These are phyloP conservation scores for Anthopleura sola DNA, from an alignment of 64 coral and sea anemone species.

Conservation along the genomic window DNA sequence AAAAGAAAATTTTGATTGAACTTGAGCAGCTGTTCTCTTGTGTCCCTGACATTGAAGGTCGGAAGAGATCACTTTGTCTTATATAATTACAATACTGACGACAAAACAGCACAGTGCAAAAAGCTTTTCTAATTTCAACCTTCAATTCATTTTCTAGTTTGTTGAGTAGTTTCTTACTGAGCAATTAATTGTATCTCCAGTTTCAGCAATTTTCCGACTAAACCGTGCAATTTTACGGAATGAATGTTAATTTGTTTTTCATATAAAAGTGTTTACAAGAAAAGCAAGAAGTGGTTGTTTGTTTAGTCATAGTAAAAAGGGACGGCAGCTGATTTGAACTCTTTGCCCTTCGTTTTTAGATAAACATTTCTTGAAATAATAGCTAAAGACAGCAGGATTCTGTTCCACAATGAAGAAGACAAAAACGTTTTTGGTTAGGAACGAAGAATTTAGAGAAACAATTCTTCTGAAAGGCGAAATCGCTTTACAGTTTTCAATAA, in stretches of 20 bases:
- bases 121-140: background rate
- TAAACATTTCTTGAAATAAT: background rate
- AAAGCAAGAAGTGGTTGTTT: background rate
- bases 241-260: background rate
- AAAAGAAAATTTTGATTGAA: slow-evolving; percentile 9
- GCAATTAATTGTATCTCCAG: background rate
- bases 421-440: background rate
- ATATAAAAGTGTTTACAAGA: slow-evolving; percentile 1
- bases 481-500: too few relatives aligned
- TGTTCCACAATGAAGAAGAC: too few relatives aligned
- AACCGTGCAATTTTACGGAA: background rate
- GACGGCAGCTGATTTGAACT: background rate
- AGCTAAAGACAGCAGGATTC: background rate
- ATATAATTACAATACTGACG: background rate
- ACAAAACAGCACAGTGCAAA: background rate
- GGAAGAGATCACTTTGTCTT: background rate
- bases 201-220: background rate
- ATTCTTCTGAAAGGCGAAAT: background rate
- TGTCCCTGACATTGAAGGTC: background rate
- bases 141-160: background rate
- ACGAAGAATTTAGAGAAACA: background rate
- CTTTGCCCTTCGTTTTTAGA: background rate
- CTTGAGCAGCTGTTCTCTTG: slow-evolving; percentile 5
- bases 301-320: background rate
- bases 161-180: background rate